Evolutionary conservation across 2,888 invertebrate genomes (phyloP).

Genomic region (Drosophila histrio): DNA sequence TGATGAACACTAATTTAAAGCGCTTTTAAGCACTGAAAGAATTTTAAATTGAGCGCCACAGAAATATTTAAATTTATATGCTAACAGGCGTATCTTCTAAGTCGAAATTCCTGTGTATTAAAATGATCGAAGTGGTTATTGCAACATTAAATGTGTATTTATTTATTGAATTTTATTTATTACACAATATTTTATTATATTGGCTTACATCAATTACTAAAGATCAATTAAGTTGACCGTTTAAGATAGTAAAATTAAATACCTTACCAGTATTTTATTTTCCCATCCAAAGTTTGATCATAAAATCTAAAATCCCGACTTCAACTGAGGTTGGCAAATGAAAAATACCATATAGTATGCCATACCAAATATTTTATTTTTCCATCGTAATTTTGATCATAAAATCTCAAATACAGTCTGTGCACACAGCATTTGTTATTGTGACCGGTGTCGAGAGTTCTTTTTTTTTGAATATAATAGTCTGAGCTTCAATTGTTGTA

Average conservation of each 20-base stretch:
- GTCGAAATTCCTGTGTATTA: background rate
- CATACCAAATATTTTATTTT: background rate
- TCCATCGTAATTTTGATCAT: background rate
- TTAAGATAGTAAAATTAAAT: background rate
- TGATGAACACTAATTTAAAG: background rate
- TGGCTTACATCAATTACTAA: too few species aligned
- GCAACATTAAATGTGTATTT: background rate
- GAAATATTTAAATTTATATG: background rate
- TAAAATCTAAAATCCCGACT: background rate
- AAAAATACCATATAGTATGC: background rate
- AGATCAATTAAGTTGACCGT: background rate
- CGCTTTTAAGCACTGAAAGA: background rate
- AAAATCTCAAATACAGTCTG: background rate
- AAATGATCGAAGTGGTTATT: background rate
- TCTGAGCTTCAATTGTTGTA: background rate
- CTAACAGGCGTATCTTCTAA: background rate
- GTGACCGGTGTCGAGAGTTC: conserved; percentile 2
- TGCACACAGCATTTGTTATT: conserved; percentile 7
- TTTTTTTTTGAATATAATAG: conserved; percentile 6
- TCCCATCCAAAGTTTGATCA: background rate
- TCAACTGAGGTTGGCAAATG: background rate
- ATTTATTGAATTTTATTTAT: background rate
- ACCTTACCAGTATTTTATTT: conserved; percentile 3
- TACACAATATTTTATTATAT: background rate
- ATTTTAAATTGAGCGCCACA: background rate